Percentiles rank a stretch among this genome's conserved stretches.
Conservation (phyloP, 2,797 vertebrate species). For the Chelidonichthys spinosus region DNA sequence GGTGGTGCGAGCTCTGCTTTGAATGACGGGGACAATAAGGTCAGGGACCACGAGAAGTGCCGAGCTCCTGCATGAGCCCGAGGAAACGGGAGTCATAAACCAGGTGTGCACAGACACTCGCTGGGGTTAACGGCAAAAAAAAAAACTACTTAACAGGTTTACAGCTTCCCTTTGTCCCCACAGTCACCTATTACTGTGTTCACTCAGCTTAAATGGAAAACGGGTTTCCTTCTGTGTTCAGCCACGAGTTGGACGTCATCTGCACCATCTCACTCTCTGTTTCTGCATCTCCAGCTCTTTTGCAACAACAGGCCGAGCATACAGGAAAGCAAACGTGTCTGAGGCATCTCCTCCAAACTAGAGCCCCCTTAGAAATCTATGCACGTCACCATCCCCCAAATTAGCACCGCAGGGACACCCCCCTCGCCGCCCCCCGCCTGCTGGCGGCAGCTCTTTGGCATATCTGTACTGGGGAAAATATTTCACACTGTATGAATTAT, state of each 20-base stretch:
- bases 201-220: constrained; percentile 62
- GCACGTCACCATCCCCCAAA: constrained; percentile 83
- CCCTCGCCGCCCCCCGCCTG: constrained; percentile 69
- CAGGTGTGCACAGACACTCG: constrained; percentile 67
- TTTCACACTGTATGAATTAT: constrained; percentile 87
- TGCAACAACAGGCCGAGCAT: constrained; percentile 62
- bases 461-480: constrained; percentile 84
- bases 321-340: constrained; percentile 70
- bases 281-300: constrained; percentile 39
- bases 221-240: constrained; percentile 53
- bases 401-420: constrained; percentile 84
- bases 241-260: constrained; percentile 72
- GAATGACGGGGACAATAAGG: constrained; percentile 67
- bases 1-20: constrained; percentile 33
- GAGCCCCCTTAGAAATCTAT: constrained; percentile 79
- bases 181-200: constrained; percentile 58
- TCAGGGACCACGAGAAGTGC: constrained; percentile 61
- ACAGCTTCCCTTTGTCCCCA: constrained; percentile 55
- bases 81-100: constrained; percentile 64
- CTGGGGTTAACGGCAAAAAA: constrained; percentile 67
- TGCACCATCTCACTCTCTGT: constrained; percentile 43
- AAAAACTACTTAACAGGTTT: constrained; percentile 72
- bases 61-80: constrained; percentile 52
- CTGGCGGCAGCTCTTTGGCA: constrained; percentile 80
- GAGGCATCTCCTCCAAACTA: constrained; percentile 67